A percentile compares a stretch with the other conserved stretches of the same genome.
phyloP scores from a whole-genome alignment of 2,888 invertebrate genomes.

The Apotomis capreana region DNA sequence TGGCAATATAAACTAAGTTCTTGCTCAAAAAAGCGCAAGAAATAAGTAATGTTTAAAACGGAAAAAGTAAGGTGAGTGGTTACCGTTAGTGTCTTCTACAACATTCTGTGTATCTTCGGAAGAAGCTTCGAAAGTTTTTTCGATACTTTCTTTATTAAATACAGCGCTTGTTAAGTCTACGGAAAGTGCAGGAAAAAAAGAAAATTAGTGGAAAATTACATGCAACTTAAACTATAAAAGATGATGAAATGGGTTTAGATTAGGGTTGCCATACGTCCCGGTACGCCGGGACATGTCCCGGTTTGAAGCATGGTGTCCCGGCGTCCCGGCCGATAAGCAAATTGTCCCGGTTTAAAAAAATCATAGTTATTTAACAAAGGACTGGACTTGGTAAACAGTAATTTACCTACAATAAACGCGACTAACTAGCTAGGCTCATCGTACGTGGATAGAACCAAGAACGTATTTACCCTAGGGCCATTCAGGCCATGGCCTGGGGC shows the following conservation, averaged over 20 bases:
- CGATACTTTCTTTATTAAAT: constrained; percentile 51
- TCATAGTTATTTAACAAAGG: too few species aligned
- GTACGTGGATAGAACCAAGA: too few species aligned
- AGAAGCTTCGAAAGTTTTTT: constrained; percentile 40
- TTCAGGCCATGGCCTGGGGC: too few species aligned
- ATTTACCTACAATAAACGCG: too few species aligned
- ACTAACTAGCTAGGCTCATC: too few species aligned
- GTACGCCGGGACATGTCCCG: too few species aligned
- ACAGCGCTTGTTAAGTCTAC: constrained; percentile 60
- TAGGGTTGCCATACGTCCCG: too few species aligned
- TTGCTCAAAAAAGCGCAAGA: constrained; percentile 8
- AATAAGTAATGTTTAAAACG: constrained; percentile 27
- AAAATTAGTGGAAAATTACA: constrained; percentile 45
- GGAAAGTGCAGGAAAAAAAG: constrained; percentile 46
- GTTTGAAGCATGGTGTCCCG: too few species aligned
- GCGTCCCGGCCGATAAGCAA: too few species aligned
- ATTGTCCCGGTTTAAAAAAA: too few species aligned
- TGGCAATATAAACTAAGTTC: background rate
- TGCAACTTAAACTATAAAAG: constrained; percentile 47
- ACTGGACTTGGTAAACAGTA: too few species aligned
- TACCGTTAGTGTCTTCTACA: constrained; percentile 49
- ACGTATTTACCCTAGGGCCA: too few species aligned
- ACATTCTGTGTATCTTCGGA: constrained; percentile 49
- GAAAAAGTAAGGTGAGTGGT: constrained; percentile 6
- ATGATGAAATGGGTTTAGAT: background rate